Evolutionary conservation across 2,113 vertebrate genomes (phyloP).

Genomic region (Paramormyrops kingsleyae): DNA sequence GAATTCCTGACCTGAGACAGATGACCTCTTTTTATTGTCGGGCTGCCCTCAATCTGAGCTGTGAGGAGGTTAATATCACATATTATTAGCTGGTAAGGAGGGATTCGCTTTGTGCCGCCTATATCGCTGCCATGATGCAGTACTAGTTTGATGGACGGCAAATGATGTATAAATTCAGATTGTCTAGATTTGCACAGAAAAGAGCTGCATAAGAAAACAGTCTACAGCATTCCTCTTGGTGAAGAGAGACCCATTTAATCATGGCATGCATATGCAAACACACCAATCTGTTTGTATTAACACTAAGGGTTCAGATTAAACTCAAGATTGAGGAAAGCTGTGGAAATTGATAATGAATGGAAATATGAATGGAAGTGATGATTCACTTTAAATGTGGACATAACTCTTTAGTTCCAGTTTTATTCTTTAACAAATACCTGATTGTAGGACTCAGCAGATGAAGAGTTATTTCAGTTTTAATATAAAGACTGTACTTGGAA

Average conservation of each 20-base stretch:
- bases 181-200: neutral
- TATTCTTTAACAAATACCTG: neutral
- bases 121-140: neutral
- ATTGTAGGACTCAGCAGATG: neutral
- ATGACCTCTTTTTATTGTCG: neutral
- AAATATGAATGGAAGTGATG: neutral
- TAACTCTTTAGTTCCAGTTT: neutral
- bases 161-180: neutral
- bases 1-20: slow-evolving; percentile 6
- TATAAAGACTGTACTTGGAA: neutral
- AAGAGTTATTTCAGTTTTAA: neutral
- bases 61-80: neutral
- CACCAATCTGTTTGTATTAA: neutral
- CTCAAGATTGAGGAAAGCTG: neutral
- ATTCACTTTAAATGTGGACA: neutral
- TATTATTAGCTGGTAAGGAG: neutral
- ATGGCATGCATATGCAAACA: neutral
- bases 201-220: neutral
- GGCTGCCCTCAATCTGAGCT: neutral
- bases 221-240: neutral
- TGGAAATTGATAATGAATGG: neutral
- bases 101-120: neutral
- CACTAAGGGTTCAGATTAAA: neutral
- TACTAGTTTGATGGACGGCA: neutral
- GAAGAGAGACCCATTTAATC: neutral